Base-by-base conservation (phyloP, 2,888 invertebrate genomes). In the Scaeva pyrastri region DNA sequence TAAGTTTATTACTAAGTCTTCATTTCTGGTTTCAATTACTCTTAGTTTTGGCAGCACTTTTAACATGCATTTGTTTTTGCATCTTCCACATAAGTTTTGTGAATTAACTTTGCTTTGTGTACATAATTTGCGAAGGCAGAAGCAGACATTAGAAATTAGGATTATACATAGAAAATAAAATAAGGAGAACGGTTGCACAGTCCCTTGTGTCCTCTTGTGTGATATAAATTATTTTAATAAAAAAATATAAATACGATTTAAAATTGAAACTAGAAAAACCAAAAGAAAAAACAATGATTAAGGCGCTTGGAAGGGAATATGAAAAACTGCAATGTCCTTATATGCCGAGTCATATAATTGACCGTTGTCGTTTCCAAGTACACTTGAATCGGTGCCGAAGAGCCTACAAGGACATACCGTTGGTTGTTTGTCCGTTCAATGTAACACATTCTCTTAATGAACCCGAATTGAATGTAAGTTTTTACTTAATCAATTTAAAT, bases 301-400 rank as follows among this genome's bases (percentile, higher is more conserved):
- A 82, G 48, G 68, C 85, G 14, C 52, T 76, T 12, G 88, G 85
- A 21, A 55, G 16, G 0, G 88, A 88, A 48, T 87, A 85, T 14
- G 91, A 93, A 23, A 84, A 93, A 87, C 88, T 93, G 14, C 90
- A 92, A 0, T 95, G 95, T 77, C 94, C 94, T 0, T 95, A 94
- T 89, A 92, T 94, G 81, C 87, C 86, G n/a, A 82, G 93, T 0
- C 95, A 94, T 66, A 91, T 92, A 14, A 91, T 94, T 0, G 92
- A 93, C 11, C 91, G 92, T 2, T 92, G 92, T 36, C 87, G 93
- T 0, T 93, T 94, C 91, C 93, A 93, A 56, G 89, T 92, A 0
- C 94, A 94, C 56, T 88, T 94, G 0, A 93, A 93, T 50, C 94
- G 94, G 87, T 94, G 94, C 66, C 88, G 93, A 0, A 93, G 93